phyloP scores from a whole-genome alignment of 2,113 vertebrate genomes.

The Platichthys stellatus region DNA sequence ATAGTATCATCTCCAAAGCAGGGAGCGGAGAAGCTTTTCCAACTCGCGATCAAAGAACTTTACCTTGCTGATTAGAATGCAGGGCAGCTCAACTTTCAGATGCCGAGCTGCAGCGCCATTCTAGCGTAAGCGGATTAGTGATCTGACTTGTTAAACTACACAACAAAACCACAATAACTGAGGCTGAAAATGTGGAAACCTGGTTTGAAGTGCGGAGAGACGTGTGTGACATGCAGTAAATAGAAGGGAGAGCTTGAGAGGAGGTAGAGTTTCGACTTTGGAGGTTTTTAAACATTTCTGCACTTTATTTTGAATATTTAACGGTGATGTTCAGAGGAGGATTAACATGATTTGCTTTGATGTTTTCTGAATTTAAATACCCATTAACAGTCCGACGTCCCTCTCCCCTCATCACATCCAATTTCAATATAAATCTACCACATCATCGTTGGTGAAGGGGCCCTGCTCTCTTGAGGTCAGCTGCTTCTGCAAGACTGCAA shows the following conservation, averaged over 20 bases:
- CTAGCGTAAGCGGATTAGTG: conserved; percentile 71
- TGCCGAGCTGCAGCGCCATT: conserved; percentile 32
- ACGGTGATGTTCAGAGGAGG: not conserved
- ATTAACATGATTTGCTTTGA: conserved; percentile 24
- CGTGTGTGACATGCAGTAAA: conserved; percentile 52
- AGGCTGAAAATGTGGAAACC: conserved; percentile 48
- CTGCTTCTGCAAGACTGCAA: conserved; percentile 22
- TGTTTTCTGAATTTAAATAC: conserved; percentile 10
- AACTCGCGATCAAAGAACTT: conserved; percentile 69
- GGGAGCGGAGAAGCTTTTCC: conserved; percentile 54
- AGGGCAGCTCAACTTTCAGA: conserved; percentile 65
- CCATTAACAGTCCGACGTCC: not conserved
- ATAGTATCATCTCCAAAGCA: conserved; percentile 41
- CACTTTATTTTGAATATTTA: conserved; percentile 25
- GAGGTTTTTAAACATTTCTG: conserved; percentile 24
- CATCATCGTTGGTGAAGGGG: conserved; percentile 41
- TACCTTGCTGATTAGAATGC: conserved; percentile 70
- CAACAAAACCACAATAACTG: conserved; percentile 61
- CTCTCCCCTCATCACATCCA: conserved; percentile 8
- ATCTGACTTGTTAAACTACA: conserved; percentile 67
- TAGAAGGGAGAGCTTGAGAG: conserved; percentile 39
- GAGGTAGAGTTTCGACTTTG: conserved; percentile 15
- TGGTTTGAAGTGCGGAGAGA: conserved; percentile 41
- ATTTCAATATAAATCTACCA: conserved; percentile 35
- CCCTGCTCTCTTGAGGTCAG: conserved; percentile 42